Percentiles rank a stretch among this genome's conserved stretches.
Conservation (phyloP, 2,113 vertebrate species). For the Cacatua alba region DNA sequence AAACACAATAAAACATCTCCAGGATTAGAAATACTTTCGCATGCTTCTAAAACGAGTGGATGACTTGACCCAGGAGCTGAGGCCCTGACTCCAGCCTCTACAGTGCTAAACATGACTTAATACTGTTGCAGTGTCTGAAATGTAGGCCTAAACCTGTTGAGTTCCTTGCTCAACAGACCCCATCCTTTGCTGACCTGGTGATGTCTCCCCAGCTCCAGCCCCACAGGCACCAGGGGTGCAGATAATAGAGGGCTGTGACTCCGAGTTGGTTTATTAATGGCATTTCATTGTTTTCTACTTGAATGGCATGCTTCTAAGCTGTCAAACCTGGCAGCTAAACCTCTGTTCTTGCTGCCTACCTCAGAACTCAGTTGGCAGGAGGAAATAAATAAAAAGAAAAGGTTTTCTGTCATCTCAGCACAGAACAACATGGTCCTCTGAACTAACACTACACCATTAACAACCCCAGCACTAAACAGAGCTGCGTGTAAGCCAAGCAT, state of each 20-base stretch:
- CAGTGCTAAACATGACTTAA: background rate
- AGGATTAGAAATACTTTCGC: background rate
- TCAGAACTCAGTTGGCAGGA: background rate
- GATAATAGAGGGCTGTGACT: background rate
- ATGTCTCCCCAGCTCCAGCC: background rate
- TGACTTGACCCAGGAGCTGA: background rate
- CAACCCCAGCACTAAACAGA: background rate
- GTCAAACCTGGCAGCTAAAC: background rate
- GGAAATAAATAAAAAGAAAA: background rate
- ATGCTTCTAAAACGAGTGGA: background rate
- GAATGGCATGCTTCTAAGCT: background rate
- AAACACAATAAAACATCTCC: background rate
- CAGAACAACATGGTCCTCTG: background rate
- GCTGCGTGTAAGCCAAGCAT: background rate
- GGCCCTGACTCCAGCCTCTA: background rate
- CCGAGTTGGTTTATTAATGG: background rate
- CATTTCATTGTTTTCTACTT: background rate
- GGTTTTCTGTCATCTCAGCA: background rate
- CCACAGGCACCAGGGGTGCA: rapidly evolving
- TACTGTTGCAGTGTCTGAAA: background rate
- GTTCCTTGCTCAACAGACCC: background rate
- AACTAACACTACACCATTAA: background rate
- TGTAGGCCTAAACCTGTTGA: background rate
- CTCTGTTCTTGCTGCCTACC: background rate
- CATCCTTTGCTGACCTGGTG: background rate